phyloP scores from a whole-genome alignment of 2,113 vertebrate species.

The Ramphastos sulfuratus region DNA sequence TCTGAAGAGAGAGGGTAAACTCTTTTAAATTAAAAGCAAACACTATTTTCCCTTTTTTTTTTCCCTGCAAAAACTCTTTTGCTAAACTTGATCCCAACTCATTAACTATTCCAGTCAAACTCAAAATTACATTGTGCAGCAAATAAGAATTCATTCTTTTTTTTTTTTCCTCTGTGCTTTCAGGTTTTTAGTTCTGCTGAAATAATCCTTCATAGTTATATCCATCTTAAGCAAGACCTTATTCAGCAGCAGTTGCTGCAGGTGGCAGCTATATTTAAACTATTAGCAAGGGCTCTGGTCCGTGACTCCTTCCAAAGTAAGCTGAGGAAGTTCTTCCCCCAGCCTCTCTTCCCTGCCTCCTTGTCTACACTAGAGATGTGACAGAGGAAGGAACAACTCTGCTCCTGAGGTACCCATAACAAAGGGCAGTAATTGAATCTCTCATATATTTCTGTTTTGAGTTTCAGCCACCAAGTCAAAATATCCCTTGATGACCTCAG shows the following conservation, averaged over 20 bases:
- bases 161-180: neutral
- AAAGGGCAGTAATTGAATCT: neutral
- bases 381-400: neutral
- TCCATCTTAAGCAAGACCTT: neutral
- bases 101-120: neutral
- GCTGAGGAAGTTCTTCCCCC: neutral
- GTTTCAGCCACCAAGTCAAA: neutral
- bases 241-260: neutral
- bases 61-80: neutral
- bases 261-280: neutral
- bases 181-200: neutral
- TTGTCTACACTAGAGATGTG: neutral
- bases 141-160: neutral
- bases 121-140: neutral
- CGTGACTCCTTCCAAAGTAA: neutral
- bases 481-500: neutral
- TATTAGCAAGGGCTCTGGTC: neutral
- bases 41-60: neutral
- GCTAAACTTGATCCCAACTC: neutral
- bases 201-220: neutral
- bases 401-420: neutral
- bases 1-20: neutral
- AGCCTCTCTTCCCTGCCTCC: neutral
- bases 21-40: conserved; percentile 33
- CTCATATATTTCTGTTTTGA: neutral